Conservation (phyloP, 2,113 vertebrate genomes). For the Melanocharis versteri region DNA sequence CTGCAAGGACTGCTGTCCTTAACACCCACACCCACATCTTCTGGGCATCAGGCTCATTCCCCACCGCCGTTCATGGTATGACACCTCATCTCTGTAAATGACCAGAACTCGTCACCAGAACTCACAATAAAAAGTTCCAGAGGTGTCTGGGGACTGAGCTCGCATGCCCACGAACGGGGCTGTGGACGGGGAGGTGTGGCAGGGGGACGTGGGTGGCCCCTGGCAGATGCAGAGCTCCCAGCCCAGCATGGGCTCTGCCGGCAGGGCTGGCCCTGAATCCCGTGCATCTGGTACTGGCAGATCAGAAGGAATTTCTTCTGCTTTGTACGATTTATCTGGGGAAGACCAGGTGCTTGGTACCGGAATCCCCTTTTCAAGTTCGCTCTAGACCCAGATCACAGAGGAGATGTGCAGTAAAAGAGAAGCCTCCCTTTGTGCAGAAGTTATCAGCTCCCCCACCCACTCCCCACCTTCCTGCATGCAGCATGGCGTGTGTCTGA, state of each 20-base stretch:
- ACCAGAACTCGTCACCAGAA: not conserved
- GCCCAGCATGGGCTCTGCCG: accelerated
- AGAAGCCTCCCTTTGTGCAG: not conserved
- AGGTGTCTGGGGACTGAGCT: not conserved
- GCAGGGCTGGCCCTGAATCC: not conserved
- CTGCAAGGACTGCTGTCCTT: not conserved
- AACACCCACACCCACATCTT: not conserved
- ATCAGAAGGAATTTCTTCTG: not conserved
- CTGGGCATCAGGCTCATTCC: not conserved
- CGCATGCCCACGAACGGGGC: accelerated
- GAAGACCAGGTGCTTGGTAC: not conserved
- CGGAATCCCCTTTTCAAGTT: not conserved
- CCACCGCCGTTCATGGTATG: accelerated
- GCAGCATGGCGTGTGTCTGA: accelerated
- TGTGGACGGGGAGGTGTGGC: not conserved
- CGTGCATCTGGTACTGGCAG: not conserved
- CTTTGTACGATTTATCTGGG: not conserved
- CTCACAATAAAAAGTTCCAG: not conserved
- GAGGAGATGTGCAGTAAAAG: not conserved
- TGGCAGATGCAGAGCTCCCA: not conserved
- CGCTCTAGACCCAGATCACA: not conserved
- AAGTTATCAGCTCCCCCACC: not conserved
- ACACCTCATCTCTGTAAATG: not conserved
- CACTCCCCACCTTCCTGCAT: not conserved
- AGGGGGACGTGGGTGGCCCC: accelerated